Percentiles rank a stretch among this genome's conserved stretches.
Evolutionary conservation across 2,888 invertebrate genomes (phyloP).

Genomic region (Ctena decussata): DNA sequence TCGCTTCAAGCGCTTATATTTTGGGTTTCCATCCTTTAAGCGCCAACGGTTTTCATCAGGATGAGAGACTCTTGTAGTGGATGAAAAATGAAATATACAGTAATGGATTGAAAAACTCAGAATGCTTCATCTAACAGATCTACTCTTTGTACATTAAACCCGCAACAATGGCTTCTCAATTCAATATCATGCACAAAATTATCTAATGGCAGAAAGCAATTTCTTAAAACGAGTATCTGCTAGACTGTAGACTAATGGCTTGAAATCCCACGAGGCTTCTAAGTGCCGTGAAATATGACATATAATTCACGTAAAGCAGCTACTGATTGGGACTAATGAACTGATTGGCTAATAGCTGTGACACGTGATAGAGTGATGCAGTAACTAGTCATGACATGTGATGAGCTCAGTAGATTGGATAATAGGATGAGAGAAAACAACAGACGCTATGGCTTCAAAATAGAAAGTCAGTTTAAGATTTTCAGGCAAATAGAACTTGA

Average conservation of each 20-base stretch:
- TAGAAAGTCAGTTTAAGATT: too few relatives aligned
- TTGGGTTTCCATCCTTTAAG: too few relatives aligned
- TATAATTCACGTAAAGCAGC: constrained; percentile 10
- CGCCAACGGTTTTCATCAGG: too few relatives aligned
- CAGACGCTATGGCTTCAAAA: not conserved
- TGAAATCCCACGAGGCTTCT: not conserved
- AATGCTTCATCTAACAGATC: too few relatives aligned
- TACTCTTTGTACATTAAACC: too few relatives aligned
- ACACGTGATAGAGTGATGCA: constrained; percentile 10
- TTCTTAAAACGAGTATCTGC: constrained; percentile 1
- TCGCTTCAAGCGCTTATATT: too few relatives aligned
- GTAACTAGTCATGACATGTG: constrained; percentile 3
- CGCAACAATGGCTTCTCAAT: too few relatives aligned
- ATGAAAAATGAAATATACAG: too few relatives aligned
- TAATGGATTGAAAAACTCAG: too few relatives aligned
- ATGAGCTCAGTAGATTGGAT: constrained; percentile 5
- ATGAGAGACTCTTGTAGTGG: too few relatives aligned
- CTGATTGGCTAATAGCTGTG: constrained; percentile 12
- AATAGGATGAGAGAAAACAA: not conserved
- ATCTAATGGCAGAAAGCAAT: constrained; percentile 1
- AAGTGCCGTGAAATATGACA: constrained; percentile 17
- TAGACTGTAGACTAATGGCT: not conserved
- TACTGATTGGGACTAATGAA: constrained; percentile 15
- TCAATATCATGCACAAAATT: not conserved
- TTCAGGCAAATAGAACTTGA: too few relatives aligned